Conservation (phyloP, 1,140 invertebrate genomes). For the Glomeris maerens region DNA sequence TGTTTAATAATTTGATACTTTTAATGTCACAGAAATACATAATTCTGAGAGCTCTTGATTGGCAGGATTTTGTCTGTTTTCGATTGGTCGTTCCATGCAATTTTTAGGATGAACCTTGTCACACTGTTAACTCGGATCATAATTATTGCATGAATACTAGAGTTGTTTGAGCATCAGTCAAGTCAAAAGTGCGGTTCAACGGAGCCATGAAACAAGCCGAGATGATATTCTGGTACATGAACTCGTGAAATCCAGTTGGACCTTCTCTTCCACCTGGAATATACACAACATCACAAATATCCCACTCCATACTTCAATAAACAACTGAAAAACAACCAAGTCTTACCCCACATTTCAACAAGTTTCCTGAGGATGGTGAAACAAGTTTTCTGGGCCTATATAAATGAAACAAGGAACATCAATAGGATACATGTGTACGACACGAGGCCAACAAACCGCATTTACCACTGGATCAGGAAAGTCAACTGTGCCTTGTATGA, state of each 20-base stretch:
- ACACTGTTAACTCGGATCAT: not conserved
- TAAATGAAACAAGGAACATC: too few relatives aligned
- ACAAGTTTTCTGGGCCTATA: slow-evolving; percentile 39
- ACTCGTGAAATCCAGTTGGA: slow-evolving; percentile 34
- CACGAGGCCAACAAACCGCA: slow-evolving; percentile 9
- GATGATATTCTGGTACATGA: slow-evolving; percentile 39
- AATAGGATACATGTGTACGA: too few relatives aligned
- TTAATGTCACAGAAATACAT: not conserved
- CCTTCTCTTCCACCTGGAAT: slow-evolving; percentile 27
- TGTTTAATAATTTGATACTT: not conserved
- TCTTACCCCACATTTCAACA: slow-evolving; percentile 38
- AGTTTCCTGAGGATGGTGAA: slow-evolving; percentile 39
- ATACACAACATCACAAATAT: slow-evolving; percentile 4
- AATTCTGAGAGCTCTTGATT: not conserved
- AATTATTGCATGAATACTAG: not conserved
- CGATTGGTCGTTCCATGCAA: too few relatives aligned
- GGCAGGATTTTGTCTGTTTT: not conserved
- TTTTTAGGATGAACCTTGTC: too few relatives aligned
- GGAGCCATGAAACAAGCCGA: slow-evolving; percentile 43
- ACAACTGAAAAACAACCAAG: slow-evolving; percentile 14
- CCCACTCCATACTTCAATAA: slow-evolving; percentile 7
- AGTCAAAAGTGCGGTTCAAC: slow-evolving; percentile 39
- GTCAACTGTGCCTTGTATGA: slow-evolving; percentile 40
- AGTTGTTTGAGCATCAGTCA: slow-evolving; percentile 39
- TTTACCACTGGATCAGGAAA: slow-evolving; percentile 39